Conservation (phyloP, 2,797 vertebrate genomes). For the Furcifer pardalis region DNA sequence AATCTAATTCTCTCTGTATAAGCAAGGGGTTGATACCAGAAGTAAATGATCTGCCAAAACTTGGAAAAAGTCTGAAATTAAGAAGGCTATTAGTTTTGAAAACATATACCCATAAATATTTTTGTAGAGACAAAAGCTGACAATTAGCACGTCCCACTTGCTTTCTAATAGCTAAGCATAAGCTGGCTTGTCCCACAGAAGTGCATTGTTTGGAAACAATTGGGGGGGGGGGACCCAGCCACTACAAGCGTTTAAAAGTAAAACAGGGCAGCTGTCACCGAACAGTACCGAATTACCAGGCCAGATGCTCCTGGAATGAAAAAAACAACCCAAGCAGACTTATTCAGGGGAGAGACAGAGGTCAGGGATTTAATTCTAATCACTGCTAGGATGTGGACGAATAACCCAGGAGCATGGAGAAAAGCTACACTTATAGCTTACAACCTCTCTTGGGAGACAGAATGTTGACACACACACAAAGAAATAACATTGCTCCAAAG, state of each 20-base stretch:
- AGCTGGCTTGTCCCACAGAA: not conserved
- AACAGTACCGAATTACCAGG: accelerated
- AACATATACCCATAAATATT: not conserved
- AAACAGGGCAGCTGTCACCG: slow-evolving; percentile 24
- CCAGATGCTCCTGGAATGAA: slow-evolving; percentile 41
- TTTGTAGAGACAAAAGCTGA: not conserved
- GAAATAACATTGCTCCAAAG: not conserved
- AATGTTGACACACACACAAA: not conserved
- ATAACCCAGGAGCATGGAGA: not conserved
- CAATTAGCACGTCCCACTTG: not conserved
- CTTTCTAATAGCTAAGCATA: not conserved
- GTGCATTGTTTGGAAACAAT: slow-evolving; percentile 3
- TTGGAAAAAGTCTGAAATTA: not conserved
- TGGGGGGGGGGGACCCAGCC: not conserved
- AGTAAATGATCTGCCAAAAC: not conserved
- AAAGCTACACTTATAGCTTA: not conserved
- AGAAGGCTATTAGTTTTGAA: not conserved
- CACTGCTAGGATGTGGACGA: not conserved
- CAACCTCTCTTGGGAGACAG: not conserved
- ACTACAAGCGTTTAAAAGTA: slow-evolving; percentile 5
- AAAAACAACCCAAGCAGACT: slow-evolving; percentile 48
- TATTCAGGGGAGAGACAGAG: slow-evolving; percentile 33
- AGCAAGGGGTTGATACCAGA: not conserved
- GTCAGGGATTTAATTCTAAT: slow-evolving; percentile 50
- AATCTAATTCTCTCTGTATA: not conserved